Evolutionary conservation across 1,140 invertebrate species (phyloP).

Genomic region (Rhynchophorus ferrugineus): DNA sequence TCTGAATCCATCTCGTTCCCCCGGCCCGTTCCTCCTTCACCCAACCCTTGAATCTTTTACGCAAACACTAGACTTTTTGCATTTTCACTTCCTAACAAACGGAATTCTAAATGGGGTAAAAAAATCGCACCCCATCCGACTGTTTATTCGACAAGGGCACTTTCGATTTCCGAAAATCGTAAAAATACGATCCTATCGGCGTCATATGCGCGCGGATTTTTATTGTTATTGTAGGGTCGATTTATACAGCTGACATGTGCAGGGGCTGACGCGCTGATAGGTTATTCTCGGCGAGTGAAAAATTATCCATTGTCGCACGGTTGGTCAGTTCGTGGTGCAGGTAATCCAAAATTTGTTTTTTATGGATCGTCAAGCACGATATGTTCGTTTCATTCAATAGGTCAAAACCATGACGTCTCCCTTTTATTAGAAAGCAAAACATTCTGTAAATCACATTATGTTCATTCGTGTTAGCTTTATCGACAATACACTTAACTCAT

Average conservation of each 20-base stretch:
- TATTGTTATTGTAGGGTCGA: conserved; percentile 15
- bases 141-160: conserved; percentile 14
- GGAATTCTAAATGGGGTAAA: conserved; percentile 18
- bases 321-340: no score
- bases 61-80: conserved; percentile 18
- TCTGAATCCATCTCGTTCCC: not conserved
- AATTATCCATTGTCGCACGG: no score
- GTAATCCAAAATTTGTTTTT: no score
- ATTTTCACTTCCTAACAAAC: conserved; percentile 21
- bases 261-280: not conserved
- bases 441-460: no score
- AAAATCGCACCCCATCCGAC: conserved; percentile 8
- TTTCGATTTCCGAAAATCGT: conserved; percentile 22
- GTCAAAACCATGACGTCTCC: no score
- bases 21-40: no score
- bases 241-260: conserved; percentile 14
- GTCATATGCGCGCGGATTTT: conserved; percentile 11
- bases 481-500: no score
- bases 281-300: conserved; percentile 5
- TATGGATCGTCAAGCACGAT: no score
- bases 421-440: no score
- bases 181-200: conserved; percentile 13
- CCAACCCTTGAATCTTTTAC: conserved; percentile 12
- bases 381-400: no score
- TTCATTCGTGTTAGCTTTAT: no score